Evolutionary conservation across 2,888 invertebrate species (phyloP).

Genomic region (Dicycla oo): DNA sequence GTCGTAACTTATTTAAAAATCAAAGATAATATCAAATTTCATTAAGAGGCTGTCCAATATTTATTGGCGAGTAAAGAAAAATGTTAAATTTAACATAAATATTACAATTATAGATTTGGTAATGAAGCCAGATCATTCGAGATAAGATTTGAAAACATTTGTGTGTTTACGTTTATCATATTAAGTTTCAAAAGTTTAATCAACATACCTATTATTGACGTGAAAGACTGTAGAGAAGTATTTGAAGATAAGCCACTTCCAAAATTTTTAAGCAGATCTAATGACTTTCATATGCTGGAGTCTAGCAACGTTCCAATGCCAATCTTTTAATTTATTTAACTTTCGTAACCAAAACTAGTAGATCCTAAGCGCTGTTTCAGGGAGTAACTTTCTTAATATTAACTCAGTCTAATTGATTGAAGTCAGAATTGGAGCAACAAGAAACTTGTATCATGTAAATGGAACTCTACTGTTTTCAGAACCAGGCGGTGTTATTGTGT

Average conservation of each 20-base stretch:
- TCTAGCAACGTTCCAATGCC: no score
- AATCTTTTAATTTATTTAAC: no score
- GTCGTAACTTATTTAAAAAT: constrained; percentile 12
- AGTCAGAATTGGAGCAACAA: no score
- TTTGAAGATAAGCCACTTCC: background rate
- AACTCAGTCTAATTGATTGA: no score
- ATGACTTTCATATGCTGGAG: no score
- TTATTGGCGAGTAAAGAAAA: constrained; percentile 18
- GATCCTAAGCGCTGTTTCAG: no score
- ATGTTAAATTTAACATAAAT: constrained; percentile 37
- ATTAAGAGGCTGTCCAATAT: constrained; percentile 27
- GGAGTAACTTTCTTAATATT: no score
- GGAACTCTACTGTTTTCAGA: no score
- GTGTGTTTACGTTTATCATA: constrained; percentile 12
- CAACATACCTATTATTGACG: background rate
- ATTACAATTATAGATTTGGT: constrained; percentile 14
- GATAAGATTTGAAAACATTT: constrained; percentile 20
- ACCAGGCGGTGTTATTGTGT: background rate
- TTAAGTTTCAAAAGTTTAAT: constrained; percentile 6
- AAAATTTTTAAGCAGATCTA: background rate
- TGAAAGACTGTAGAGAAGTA: background rate
- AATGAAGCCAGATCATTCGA: constrained; percentile 26
- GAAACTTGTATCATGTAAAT: no score
- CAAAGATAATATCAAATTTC: constrained; percentile 20
- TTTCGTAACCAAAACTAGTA: no score